Base-by-base conservation (phyloP, 1,140 invertebrate species). In the Hylaeus volcanicus region DNA sequence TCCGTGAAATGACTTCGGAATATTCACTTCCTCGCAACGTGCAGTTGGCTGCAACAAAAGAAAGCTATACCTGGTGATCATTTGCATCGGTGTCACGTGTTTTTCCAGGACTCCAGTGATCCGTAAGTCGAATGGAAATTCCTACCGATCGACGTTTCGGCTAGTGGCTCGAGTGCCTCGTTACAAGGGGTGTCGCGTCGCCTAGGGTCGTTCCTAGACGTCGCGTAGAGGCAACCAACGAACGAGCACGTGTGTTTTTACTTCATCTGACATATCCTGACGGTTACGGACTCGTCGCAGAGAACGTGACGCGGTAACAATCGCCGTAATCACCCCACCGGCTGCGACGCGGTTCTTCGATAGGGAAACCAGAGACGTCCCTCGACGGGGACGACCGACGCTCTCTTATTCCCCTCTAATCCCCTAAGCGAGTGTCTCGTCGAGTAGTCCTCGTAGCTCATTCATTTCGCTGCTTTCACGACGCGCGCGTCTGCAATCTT, bases 211-310 rank as follows among this genome's bases (percentile, higher is more conserved):
- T 15, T 58, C 65, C 48, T 78, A 51, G 71, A 8, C 74, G 74
- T 51, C 77, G 68, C 68, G 76, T 53, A 66, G 79, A 83, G 48
- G 74, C 72, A 58, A 80, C 65, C 70, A 8, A 55, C 48, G 43
- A 9, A 14, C 61, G 53, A 53, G 60, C 82, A 64, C 82, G 81
- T 60, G 83, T 61, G 69, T 77, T 85, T 74, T 65, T 64, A 72
- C 73, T 56, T 12, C 6, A 45, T 51, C 45, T 65, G 73, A 86
- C 68, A 72, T 82, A 66, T 83, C 74, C 65, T 56, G 56, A 51
- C 65, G 65, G 15, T 64, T 45, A 39, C 56, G 56, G 43, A 26
- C 58, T 63, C 48, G 74, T 70, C 56, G 15, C 56, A 15, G 11
- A 15, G n/a, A 51, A 77, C 74, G 66, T 64, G 60, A 77, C 65